Conservation (phyloP, 2,113 vertebrate genomes). For the Fregetta grallaria region DNA sequence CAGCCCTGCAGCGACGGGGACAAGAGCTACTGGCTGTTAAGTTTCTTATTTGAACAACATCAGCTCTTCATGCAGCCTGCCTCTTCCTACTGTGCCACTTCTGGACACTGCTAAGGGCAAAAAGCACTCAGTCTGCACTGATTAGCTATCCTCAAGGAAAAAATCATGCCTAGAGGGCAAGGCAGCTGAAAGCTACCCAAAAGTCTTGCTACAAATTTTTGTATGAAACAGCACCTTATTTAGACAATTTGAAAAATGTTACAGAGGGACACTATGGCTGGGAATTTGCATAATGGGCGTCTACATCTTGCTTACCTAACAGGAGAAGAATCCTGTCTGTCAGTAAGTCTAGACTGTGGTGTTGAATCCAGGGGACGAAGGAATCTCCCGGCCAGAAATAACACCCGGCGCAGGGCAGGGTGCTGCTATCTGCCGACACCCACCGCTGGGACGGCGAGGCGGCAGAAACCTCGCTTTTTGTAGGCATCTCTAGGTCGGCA, state of each 20-base stretch:
- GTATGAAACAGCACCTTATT: constrained; percentile 20
- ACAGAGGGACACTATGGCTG: constrained; percentile 23
- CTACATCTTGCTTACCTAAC: constrained; percentile 58
- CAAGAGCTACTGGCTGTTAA: fast-evolving
- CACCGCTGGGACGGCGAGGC: fast-evolving
- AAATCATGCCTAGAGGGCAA: neutral
- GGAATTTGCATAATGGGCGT: neutral
- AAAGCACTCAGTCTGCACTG: neutral
- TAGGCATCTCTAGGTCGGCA: fast-evolving
- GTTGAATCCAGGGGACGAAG: neutral
- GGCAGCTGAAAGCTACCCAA: neutral
- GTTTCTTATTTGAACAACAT: neutral
- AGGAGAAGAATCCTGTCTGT: constrained; percentile 57
- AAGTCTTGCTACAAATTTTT: neutral
- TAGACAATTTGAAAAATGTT: constrained; percentile 6
- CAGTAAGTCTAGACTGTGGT: constrained; percentile 69
- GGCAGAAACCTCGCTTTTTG: too few relatives aligned
- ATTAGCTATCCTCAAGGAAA: neutral
- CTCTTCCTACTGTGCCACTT: neutral
- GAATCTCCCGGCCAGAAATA: neutral
- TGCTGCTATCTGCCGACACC: constrained; percentile 40
- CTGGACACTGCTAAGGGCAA: neutral
- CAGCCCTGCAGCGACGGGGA: neutral
- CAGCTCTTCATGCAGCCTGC: neutral
- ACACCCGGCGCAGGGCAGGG: neutral